A percentile compares a stretch with the other conserved stretches of the same genome.
Evolutionary conservation across 37 sponge, comb jelly and placozoan species (phyloP).

Genomic region (Halichondria panicea): DNA sequence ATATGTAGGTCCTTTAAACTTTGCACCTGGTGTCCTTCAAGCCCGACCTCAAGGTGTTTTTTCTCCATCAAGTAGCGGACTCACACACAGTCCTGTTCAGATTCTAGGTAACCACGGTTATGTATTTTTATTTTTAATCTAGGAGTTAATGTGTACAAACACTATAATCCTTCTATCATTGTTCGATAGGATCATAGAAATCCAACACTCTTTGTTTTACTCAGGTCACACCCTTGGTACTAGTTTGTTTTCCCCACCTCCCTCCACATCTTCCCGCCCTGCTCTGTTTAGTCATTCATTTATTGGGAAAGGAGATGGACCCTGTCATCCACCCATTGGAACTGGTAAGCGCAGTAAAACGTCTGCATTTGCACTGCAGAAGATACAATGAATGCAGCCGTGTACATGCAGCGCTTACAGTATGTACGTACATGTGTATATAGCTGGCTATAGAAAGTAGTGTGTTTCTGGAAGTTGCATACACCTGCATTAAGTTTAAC

Average conservation of each 20-base stretch:
- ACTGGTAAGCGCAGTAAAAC: slow-evolving; percentile 20
- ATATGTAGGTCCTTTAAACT: slow-evolving; percentile 18
- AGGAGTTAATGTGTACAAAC: not conserved
- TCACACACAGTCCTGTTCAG: slow-evolving; percentile 61
- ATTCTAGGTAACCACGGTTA: slow-evolving; percentile 36
- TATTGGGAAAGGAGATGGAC: slow-evolving; percentile 18
- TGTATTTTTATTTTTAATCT: not conserved
- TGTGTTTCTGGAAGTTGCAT: too few relatives aligned
- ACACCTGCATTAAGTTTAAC: too few relatives aligned
- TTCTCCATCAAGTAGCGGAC: slow-evolving; percentile 36
- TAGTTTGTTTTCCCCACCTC: slow-evolving; percentile 64
- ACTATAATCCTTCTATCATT: too few relatives aligned
- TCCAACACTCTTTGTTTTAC: not conserved
- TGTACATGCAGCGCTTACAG: too few relatives aligned
- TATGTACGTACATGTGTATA: too few relatives aligned
- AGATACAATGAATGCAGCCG: too few relatives aligned
- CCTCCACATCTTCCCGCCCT: slow-evolving; percentile 30
- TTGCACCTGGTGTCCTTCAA: slow-evolving; percentile 27
- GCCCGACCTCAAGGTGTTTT: slow-evolving; percentile 38
- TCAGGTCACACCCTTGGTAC: slow-evolving; percentile 57
- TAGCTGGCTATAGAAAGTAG: too few relatives aligned
- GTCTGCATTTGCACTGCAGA: slow-evolving; percentile 1
- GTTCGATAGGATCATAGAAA: not conserved
- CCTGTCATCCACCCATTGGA: slow-evolving; percentile 40
- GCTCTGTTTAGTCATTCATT: slow-evolving; percentile 43